These are phyloP conservation scores for Drosophila neotestacea DNA, from an alignment of 2,888 invertebrate species.

Conservation along the genomic window DNA sequence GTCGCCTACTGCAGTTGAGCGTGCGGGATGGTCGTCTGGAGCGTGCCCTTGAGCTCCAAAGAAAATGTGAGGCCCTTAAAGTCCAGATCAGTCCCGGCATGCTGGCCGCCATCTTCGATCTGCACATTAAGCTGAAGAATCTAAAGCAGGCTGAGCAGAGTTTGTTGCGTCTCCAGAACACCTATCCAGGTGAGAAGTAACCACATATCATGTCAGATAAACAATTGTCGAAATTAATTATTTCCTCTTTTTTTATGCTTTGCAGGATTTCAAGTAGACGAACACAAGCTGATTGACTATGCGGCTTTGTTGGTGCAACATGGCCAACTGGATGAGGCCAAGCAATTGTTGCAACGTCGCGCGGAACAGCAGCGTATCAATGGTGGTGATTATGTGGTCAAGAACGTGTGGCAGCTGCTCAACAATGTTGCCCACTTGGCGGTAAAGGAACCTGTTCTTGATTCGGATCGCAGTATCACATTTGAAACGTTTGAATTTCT, in stretches of 20 bases:
- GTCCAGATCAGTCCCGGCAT: slow-evolving; percentile 88
- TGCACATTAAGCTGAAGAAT: slow-evolving; percentile 87
- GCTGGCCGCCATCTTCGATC: slow-evolving; percentile 88
- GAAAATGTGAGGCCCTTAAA: slow-evolving; percentile 86
- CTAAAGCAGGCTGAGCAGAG: slow-evolving; percentile 86
- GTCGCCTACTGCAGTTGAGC: slow-evolving; percentile 87
- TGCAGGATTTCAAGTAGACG: slow-evolving; percentile 87
- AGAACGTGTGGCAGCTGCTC: slow-evolving; percentile 88
- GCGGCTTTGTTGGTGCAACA: slow-evolving; percentile 87
- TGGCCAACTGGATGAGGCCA: slow-evolving; percentile 75
- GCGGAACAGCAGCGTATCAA: slow-evolving; percentile 84
- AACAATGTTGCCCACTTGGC: slow-evolving; percentile 86
- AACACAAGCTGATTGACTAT: slow-evolving; percentile 88
- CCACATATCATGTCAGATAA: too few relatives aligned
- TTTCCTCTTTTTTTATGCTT: neutral
- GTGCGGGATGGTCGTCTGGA: slow-evolving; percentile 87
- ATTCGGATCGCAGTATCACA: slow-evolving; percentile 83
- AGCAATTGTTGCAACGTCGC: slow-evolving; percentile 86
- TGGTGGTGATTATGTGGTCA: slow-evolving; percentile 86
- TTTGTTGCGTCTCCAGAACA: slow-evolving; percentile 86
- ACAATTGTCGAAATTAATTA: neutral
- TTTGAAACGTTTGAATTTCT: slow-evolving; percentile 87
- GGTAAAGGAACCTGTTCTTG: slow-evolving; percentile 43
- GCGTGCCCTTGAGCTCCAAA: slow-evolving; percentile 87
- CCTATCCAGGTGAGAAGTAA: slow-evolving; percentile 84